Conservation (phyloP, 2,113 vertebrate genomes). For the Nesoenas mayeri region DNA sequence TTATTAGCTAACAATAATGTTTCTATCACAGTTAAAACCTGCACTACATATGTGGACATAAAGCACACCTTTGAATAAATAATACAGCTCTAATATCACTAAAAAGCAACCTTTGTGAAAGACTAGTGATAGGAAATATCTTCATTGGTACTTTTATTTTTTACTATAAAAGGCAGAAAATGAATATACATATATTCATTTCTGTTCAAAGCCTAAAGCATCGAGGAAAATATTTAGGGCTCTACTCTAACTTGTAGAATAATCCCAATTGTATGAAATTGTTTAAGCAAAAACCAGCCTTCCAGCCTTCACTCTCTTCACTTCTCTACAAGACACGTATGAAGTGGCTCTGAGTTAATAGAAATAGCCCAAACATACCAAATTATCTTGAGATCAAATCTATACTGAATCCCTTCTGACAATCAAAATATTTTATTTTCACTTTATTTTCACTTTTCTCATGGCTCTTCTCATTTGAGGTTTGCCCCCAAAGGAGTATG, state of each 20-base stretch:
- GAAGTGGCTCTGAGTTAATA: background rate
- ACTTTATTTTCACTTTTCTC: background rate
- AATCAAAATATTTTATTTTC: background rate
- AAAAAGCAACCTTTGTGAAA: background rate
- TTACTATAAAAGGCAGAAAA: background rate
- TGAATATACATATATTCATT: background rate
- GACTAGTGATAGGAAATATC: background rate
- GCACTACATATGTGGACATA: background rate
- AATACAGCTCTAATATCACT: background rate
- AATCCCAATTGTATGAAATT: background rate
- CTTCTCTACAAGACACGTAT: background rate
- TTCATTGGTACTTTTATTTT: background rate
- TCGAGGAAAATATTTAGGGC: background rate
- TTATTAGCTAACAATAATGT: background rate
- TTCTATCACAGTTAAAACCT: background rate
- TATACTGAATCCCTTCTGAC: background rate
- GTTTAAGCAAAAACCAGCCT: background rate
- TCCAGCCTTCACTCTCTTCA: background rate
- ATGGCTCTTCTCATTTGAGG: background rate
- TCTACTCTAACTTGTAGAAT: background rate
- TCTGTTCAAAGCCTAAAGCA: background rate
- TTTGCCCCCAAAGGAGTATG: background rate
- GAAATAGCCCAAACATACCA: background rate
- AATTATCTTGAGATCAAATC: background rate
- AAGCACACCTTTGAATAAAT: background rate